Evolutionary conservation across 2,113 vertebrate genomes (phyloP).

Genomic region (Prunella fulvescens): DNA sequence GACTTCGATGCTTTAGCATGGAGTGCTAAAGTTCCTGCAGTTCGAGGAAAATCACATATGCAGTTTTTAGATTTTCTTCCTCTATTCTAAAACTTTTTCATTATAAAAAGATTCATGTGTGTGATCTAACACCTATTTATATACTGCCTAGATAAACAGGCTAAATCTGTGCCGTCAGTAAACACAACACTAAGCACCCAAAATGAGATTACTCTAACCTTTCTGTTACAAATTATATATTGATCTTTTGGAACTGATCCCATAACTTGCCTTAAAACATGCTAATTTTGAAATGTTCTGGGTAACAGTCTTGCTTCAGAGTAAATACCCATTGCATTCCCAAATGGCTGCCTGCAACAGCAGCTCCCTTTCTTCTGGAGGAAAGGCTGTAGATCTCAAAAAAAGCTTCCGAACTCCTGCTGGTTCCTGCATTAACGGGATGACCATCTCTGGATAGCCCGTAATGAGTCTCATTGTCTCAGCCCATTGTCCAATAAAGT

Average conservation of each 20-base stretch:
- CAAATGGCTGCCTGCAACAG: background rate
- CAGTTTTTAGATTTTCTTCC: background rate
- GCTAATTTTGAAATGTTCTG: background rate
- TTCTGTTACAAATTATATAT: background rate
- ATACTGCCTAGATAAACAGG: background rate
- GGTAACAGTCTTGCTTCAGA: background rate
- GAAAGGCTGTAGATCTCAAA: background rate
- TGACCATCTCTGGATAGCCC: background rate
- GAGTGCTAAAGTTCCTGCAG: background rate
- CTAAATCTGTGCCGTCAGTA: background rate
- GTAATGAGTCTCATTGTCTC: background rate
- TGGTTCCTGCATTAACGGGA: background rate
- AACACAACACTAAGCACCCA: background rate
- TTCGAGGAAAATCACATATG: background rate
- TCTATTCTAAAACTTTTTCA: background rate
- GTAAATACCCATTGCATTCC: background rate
- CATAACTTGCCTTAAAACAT: background rate
- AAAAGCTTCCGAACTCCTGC: background rate
- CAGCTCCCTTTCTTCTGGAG: background rate
- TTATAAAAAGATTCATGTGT: background rate
- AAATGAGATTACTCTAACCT: background rate
- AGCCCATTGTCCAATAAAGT: background rate
- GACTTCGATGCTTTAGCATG: background rate
- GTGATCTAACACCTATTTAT: background rate
- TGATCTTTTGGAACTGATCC: background rate